A percentile compares a stretch with the other conserved stretches of the same genome.
Conservation (phyloP, 2,888 invertebrate species). For the Lasioglossum figueresi region DNA sequence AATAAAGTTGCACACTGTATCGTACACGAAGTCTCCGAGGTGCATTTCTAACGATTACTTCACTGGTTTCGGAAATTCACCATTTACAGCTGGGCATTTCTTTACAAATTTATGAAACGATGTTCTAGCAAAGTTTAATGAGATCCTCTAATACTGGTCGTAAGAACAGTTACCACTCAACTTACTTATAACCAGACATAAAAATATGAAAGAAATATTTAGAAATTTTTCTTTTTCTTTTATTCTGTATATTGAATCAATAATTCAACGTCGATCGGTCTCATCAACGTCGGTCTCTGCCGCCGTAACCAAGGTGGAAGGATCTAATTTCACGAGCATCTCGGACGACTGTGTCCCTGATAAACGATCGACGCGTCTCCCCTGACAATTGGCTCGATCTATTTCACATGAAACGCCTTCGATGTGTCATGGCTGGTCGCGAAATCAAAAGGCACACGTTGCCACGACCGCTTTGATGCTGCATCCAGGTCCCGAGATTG, state of each 20-base stretch:
- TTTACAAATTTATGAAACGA: background rate
- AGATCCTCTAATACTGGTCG: no score
- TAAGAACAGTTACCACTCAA: no score
- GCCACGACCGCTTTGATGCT: slow-evolving; percentile 48
- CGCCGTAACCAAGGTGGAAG: background rate
- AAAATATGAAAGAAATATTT: background rate
- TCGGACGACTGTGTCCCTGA: slow-evolving; percentile 23
- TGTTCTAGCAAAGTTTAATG: background rate
- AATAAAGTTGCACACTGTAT: background rate
- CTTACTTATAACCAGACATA: background rate
- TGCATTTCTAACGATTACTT: background rate
- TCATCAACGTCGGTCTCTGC: background rate
- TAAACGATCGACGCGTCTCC: slow-evolving; percentile 45
- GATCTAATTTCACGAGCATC: slow-evolving; percentile 50
- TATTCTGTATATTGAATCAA: background rate
- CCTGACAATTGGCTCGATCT: slow-evolving; percentile 34
- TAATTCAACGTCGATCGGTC: background rate
- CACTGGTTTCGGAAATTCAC: background rate
- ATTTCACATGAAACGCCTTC: slow-evolving; percentile 37
- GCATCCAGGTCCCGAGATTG: slow-evolving; percentile 53
- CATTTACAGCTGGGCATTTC: background rate
- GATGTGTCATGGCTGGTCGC: slow-evolving; percentile 32
- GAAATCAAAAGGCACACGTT: slow-evolving; percentile 52
- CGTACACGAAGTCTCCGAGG: background rate
- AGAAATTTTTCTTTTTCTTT: background rate